These are phyloP conservation scores for Phyllotreta striolata DNA, from an alignment of 2,888 invertebrate species.

Conservation along the genomic window DNA sequence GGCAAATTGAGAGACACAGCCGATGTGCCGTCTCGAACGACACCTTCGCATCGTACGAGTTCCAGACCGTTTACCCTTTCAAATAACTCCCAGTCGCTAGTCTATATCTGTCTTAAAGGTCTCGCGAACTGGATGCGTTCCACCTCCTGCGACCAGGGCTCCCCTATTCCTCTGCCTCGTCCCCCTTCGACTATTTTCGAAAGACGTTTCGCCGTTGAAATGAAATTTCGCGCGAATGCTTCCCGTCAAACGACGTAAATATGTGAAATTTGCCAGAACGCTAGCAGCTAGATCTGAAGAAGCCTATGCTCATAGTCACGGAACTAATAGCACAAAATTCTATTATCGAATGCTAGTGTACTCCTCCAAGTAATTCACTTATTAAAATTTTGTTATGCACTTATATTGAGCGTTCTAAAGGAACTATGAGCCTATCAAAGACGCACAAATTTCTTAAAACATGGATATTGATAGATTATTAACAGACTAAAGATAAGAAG, in stretches of 20 bases:
- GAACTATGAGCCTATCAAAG: no score
- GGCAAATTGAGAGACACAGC: conserved; percentile 15
- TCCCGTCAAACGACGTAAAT: conserved; percentile 28
- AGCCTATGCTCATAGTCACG: conserved; percentile 5
- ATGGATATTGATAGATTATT: no score
- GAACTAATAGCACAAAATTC: no score
- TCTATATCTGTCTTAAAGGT: conserved; percentile 28
- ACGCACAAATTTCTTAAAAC: no score
- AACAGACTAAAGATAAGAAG: no score
- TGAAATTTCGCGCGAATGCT: conserved; percentile 31
- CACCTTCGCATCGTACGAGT: conserved; percentile 18
- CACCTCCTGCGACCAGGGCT: no score
- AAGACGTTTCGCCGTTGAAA: conserved; percentile 27
- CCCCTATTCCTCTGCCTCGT: not conserved
- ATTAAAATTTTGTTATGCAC: no score
- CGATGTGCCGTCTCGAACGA: conserved; percentile 24
- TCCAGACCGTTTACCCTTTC: conserved; percentile 31
- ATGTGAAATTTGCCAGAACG: conserved; percentile 33
- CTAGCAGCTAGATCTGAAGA: conserved; percentile 7
- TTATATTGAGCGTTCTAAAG: no score
- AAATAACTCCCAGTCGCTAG: conserved; percentile 24
- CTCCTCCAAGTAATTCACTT: no score
- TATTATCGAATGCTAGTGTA: no score
- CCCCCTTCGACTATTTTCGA: conserved; percentile 24
- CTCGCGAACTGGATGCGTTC: conserved; percentile 17